Percentiles rank a stretch among this genome's conserved stretches.
These are phyloP conservation scores for Oscheius sp. DNA, from an alignment of 2,888 invertebrate genomes.

Conservation along the genomic window DNA sequence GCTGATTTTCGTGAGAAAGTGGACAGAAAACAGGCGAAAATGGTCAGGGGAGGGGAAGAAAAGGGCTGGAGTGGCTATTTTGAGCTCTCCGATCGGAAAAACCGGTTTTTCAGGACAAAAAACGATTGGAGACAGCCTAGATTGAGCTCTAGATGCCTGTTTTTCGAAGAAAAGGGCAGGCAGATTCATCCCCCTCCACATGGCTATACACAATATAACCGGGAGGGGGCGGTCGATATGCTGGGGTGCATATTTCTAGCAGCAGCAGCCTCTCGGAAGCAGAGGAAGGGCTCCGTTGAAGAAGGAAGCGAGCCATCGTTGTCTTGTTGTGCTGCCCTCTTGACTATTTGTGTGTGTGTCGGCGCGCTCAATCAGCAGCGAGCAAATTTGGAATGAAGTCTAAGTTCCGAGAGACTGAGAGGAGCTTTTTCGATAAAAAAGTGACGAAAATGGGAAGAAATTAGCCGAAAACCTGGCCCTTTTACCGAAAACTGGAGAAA, in stretches of 20 bases:
- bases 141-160: neutral
- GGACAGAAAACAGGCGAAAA: neutral
- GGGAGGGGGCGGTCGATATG: constrained; percentile 23
- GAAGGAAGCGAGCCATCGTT: too few relatives aligned
- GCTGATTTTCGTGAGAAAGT: constrained; percentile 14
- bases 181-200: neutral
- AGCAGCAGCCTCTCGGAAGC: neutral
- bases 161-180: neutral
- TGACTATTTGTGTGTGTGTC: neutral
- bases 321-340: too few relatives aligned
- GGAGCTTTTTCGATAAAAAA: neutral
- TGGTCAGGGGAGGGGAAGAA: neutral
- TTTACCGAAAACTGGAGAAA: too few relatives aligned
- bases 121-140: neutral
- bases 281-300: neutral
- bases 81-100: neutral
- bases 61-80: neutral
- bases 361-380: too few relatives aligned
- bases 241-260: constrained; percentile 22
- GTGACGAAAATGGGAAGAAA: too few relatives aligned
- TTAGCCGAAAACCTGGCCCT: too few relatives aligned
- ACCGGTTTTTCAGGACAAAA: neutral
- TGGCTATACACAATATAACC: constrained; percentile 18
- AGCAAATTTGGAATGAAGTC: neutral
- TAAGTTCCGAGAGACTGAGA: neutral